Percentiles rank a stretch among this genome's conserved stretches.
Evolutionary conservation across 2,888 invertebrate genomes (phyloP).

Genomic region (Napeogenes sylphis): DNA sequence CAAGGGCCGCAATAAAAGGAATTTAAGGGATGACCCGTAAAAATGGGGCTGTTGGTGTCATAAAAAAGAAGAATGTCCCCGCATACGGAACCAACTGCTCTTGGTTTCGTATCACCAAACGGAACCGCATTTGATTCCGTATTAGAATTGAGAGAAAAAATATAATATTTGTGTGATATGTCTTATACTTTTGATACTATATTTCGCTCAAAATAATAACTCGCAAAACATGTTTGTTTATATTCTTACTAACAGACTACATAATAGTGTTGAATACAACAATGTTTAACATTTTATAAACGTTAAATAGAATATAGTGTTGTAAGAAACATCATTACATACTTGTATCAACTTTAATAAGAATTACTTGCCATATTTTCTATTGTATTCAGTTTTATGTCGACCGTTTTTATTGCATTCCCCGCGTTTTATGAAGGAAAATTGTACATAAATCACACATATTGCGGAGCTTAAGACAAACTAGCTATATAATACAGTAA

Average conservation of each 20-base stretch:
- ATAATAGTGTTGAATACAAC: too few relatives aligned
- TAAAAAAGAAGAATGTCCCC: conserved; percentile 70
- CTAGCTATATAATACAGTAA: conserved; percentile 5
- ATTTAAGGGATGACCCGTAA: conserved; percentile 77
- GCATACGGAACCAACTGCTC: conserved; percentile 50
- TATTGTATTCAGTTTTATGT: conserved; percentile 15
- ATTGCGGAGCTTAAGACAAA: conserved; percentile 1
- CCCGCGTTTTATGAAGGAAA: conserved; percentile 3
- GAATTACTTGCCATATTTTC: conserved; percentile 20
- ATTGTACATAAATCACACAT: conserved; percentile 5
- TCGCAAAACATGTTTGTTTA: too few relatives aligned
- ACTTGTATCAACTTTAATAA: conserved; percentile 6
- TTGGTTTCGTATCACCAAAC: neutral
- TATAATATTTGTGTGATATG: neutral
- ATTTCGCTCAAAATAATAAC: too few relatives aligned
- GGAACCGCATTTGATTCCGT: neutral
- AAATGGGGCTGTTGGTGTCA: conserved; percentile 55
- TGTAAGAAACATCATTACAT: conserved; percentile 1
- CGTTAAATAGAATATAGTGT: neutral
- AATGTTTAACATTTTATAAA: neutral
- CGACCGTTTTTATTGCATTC: conserved; percentile 19
- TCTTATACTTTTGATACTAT: neutral
- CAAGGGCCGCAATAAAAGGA: conserved; percentile 76
- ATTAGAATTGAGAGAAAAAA: neutral
- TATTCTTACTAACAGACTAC: too few relatives aligned